Evolutionary conservation across 2,797 vertebrate species (phyloP).

Genomic region (Emys orbicularis): DNA sequence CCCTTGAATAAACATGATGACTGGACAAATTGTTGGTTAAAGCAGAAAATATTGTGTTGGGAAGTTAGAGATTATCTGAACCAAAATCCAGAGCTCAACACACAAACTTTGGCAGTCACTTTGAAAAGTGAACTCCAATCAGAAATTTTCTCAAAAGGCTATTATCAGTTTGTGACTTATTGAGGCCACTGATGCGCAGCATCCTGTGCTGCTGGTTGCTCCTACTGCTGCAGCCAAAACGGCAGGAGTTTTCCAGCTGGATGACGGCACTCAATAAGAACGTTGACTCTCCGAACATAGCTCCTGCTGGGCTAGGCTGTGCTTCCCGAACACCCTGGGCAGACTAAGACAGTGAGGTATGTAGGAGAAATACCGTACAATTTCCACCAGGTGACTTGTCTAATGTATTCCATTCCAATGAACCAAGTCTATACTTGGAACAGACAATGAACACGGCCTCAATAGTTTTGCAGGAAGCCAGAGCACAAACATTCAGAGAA

Average conservation of each 20-base stretch:
- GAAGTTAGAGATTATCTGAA: too few species aligned
- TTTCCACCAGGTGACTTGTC: not conserved
- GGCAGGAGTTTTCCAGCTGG: not conserved
- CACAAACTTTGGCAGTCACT: conserved; percentile 19
- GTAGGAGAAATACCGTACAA: not conserved
- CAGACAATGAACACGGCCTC: not conserved
- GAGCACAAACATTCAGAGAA: not conserved
- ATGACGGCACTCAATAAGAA: not conserved
- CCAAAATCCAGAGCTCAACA: too few species aligned
- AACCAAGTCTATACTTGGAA: not conserved
- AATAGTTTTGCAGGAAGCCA: not conserved
- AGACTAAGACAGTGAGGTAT: not conserved
- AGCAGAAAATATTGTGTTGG: too few species aligned
- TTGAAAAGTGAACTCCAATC: conserved; percentile 31
- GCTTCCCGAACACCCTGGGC: fast-evolving
- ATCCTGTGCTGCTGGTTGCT: not conserved
- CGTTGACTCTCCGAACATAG: not conserved
- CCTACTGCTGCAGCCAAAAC: not conserved
- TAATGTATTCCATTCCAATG: not conserved
- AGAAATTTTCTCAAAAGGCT: not conserved
- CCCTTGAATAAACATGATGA: too few species aligned
- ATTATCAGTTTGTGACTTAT: not conserved
- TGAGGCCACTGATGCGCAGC: not conserved
- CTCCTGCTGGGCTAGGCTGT: not conserved
- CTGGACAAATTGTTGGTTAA: too few species aligned